Base-by-base conservation (phyloP, 2,888 invertebrate genomes). In the Drosophila infuscata region DNA sequence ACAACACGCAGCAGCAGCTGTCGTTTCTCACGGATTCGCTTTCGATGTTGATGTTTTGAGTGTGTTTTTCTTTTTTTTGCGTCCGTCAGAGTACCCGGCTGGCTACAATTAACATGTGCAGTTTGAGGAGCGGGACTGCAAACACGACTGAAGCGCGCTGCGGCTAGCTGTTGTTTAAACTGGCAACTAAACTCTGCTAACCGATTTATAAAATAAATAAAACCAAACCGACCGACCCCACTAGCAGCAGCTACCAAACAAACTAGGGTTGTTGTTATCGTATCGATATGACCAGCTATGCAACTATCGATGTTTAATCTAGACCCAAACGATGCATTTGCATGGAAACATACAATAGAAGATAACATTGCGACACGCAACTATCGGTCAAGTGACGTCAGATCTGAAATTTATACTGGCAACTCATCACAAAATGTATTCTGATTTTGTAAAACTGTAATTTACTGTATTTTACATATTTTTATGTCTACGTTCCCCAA, bases 21-120 rank as follows among this genome's bases (percentile, higher is more conserved):
- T 79, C 87, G 89, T 76, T 91, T 91, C 88, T 88, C 88, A 88
- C 90, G 90, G 89, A 81, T 88, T 82, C 82, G 67, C 69, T 79
- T 75, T 74, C 72, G 78, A 67, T 89, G 81, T 86, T 78, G 82
- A 79, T 77, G 84, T 72, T 76, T 73, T 72, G 67, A 51, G 52
- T 72, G 67, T 48, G 52, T 74, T 76, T 59, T 57, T 62, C 65
- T 76, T 75, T 66, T 54, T 54, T 66, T 46, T 52, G 32, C 53
- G 69, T 48, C 25, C 36, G 65, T 70, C 41, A 64, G 66, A 56
- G 48, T 53, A 57, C 48, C 60, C 73, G 77, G 52, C 38, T 59
- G 68, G 62, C 46, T 63, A 70, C 69, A 57, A 70, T 67, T 70
- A 64, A 71, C 72, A 70, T 57, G 53, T 69, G 38, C 51, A 9